Evolutionary conservation across 1,140 invertebrate genomes (phyloP), one percentile per base, ranked within the genome.

Genomic region (Brachionus koreanus): DNA sequence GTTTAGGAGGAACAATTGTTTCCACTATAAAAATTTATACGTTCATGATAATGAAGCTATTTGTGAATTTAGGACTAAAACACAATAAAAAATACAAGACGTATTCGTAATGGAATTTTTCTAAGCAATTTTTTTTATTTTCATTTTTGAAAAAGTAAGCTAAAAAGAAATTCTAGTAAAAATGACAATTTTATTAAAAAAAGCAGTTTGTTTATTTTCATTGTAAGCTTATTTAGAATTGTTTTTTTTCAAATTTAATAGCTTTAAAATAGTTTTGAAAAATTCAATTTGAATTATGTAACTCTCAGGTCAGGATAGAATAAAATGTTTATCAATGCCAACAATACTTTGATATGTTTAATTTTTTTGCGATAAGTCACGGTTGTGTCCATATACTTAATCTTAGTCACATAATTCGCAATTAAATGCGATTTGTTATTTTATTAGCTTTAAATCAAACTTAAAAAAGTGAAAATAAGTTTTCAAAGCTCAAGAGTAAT

Each of bases 11-110:
- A 69, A 69, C 65, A 69, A 69, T 69, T 69, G 65, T 23, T 69
- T 69, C 65, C 65, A 69, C 33, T 69, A 69, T 69, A 35, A 69
- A 69, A 65, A 69, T 33, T 69, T 69, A 37, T 39, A 39, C 65
- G 37, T 9, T 69, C 12, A 69, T 69, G 65, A 69, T 69, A 69
- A 69, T 69, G 35, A 69, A 13, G 35, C 35, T 39, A 19, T 69
- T 37, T 69, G 3, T 69, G 16, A 37, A 39, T 37, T 69, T 16
- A 37, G 5, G 33, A 67, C 25, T 67, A 2, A 16, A 49, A 19
- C 16, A 57, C n/a, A 65, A n/a, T n/a, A 65, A 37, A 33, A 10
- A 57, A 19, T 19, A 23, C 5, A 63, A 63, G 23, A 63, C 23
- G 16, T 13, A 49, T 49, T 16, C 16, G 16, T 49, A 49, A 10